These are phyloP conservation scores for Tribolium madens DNA, from an alignment of 1,140 invertebrate genomes.

Conservation along the genomic window DNA sequence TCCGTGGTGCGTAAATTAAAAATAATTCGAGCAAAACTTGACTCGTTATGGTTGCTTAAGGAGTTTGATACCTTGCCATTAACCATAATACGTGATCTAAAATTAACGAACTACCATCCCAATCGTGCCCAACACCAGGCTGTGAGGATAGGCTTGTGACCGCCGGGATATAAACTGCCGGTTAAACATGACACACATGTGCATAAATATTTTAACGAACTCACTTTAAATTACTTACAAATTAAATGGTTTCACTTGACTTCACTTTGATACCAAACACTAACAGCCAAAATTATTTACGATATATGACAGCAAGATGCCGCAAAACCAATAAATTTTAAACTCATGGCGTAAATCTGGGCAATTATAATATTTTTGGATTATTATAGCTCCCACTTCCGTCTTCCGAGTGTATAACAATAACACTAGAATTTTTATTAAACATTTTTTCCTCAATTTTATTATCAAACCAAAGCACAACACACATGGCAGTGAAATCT, in stretches of 20 bases:
- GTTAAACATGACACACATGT: conserved; percentile 47
- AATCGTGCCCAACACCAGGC: conserved; percentile 35
- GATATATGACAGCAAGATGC: conserved; percentile 30
- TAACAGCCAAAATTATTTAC: conserved; percentile 44
- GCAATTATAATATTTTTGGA: conserved; percentile 31
- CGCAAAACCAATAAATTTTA: conserved; percentile 25
- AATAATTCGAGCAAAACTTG: not conserved
- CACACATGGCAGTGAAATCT: conserved; percentile 15
- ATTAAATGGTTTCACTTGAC: conserved; percentile 46
- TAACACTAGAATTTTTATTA: conserved; percentile 1
- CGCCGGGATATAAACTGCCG: conserved; percentile 42
- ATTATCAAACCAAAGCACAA: not conserved
- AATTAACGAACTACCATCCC: conserved; percentile 41
- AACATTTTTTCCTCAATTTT: not conserved
- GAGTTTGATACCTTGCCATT: conserved; percentile 18
- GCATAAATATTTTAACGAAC: conserved; percentile 49
- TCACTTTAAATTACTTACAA: conserved; percentile 47
- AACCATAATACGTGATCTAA: conserved; percentile 36
- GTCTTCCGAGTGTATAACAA: not conserved
- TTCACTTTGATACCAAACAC: conserved; percentile 42
- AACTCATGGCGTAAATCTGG: not conserved
- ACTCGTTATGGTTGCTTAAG: conserved; percentile 8
- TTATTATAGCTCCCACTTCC: not conserved
- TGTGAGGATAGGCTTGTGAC: conserved; percentile 37
- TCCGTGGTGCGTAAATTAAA: not conserved